These are phyloP conservation scores for Alfaro cultratus DNA, from an alignment of 2,797 vertebrate genomes.

Conservation along the genomic window DNA sequence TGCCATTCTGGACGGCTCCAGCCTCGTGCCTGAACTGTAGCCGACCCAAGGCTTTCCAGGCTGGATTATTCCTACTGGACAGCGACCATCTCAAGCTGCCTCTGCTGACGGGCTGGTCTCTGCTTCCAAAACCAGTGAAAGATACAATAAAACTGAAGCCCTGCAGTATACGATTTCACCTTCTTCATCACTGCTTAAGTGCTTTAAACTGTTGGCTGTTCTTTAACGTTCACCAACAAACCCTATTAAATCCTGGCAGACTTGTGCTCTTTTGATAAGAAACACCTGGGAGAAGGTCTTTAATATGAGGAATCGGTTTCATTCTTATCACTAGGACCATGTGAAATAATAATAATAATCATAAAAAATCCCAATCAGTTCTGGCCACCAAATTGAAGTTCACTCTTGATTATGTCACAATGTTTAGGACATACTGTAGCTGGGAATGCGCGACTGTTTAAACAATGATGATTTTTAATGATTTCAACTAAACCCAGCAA, in stretches of 20 bases:
- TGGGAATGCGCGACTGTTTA: neutral
- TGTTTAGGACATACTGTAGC: neutral
- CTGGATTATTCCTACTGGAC: slow-evolving; percentile 35
- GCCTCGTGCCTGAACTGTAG: slow-evolving; percentile 8
- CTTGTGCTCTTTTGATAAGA: neutral
- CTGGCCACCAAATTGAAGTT: neutral
- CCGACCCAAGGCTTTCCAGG: neutral
- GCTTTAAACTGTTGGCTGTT: neutral
- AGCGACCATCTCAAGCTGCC: slow-evolving; percentile 1
- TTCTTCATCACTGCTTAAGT: neutral
- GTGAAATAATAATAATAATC: neutral
- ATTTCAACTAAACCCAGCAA: neutral
- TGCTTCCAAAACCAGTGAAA: neutral
- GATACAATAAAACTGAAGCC: neutral
- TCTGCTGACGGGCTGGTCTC: neutral
- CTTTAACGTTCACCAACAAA: neutral
- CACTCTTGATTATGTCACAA: neutral
- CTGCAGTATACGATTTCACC: neutral
- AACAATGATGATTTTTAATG: neutral
- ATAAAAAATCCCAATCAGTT: neutral
- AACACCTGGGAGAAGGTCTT: neutral
- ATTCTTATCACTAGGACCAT: neutral
- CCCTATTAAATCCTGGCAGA: neutral
- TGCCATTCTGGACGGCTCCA: slow-evolving; percentile 39
- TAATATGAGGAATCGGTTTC: neutral